A percentile compares a stretch with the other conserved stretches of the same genome.
phyloP scores from a whole-genome alignment of 2,888 invertebrate species.

The Drepanosiphum platanoidis region DNA sequence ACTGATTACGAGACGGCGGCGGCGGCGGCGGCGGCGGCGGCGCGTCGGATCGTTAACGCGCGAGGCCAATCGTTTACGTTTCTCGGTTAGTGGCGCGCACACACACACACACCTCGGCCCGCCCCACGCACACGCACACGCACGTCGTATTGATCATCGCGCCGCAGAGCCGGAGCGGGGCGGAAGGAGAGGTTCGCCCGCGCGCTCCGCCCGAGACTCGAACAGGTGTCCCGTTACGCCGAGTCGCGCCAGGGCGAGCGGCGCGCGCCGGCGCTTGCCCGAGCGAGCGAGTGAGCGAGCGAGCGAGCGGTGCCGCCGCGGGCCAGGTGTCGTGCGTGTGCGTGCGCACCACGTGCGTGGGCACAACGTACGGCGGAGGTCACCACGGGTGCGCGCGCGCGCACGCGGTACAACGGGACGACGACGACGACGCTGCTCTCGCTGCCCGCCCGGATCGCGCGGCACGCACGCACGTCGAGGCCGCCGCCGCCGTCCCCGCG shows the following conservation, averaged over 20 bases:
- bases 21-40: no score
- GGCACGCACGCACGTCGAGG: not conserved
- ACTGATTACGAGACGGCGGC: no score
- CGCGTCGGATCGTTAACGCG: no score
- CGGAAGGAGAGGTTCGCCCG: no score
- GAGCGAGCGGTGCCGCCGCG: not conserved
- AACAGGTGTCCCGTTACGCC: slow-evolving; percentile 50
- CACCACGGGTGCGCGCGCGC: slow-evolving; percentile 38
- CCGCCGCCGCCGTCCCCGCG: not conserved
- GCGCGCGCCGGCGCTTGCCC: not conserved
- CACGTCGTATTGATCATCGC: slow-evolving; percentile 10
- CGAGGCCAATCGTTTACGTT: no score
- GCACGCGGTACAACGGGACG: not conserved
- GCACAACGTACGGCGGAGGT: not conserved
- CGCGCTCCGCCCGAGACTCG: slow-evolving; percentile 4
- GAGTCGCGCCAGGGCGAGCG: not conserved
- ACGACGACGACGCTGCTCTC: not conserved
- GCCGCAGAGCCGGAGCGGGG: not conserved
- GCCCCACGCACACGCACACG: not conserved
- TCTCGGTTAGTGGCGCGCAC: no score
- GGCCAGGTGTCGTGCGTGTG: no score
- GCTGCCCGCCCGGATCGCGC: not conserved
- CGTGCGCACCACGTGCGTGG: slow-evolving; percentile 55
- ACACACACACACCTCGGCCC: not conserved
- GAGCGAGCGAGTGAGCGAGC: slow-evolving; percentile 31